Evolutionary conservation across 2,113 vertebrate species (phyloP), one percentile per base, ranked within the genome.

Genomic region (Poecile atricapillus): DNA sequence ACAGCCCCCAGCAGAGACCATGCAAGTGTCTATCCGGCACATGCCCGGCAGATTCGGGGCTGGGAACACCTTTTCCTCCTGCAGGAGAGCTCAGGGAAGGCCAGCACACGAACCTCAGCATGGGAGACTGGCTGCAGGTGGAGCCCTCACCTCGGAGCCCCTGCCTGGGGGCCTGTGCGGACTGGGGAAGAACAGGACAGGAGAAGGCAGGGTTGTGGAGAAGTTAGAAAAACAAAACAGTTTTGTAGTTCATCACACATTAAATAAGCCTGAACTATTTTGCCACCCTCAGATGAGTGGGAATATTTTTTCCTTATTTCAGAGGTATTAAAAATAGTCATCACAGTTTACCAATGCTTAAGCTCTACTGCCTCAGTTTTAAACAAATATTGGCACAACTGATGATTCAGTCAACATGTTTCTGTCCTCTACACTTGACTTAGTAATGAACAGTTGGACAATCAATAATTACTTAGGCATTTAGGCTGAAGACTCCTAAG

Each of bases 321-420:
- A 83, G 73, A 30, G 37, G 82, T 90, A 90, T 81, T 90, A 96
- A 97, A 97, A 96, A 95, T 87, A 95, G 94, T 68, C 70, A 80
- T 90, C 76, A 71, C 71, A 92, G 90, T 44, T 86, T 74, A 81
- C 50, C 59, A 69, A 27, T 55, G 78, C 74, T 74, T 89, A 44
- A 84, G 55, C 50, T 90, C 60, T 74, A 25, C 47, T 78, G 78
- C 79, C 43, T 83, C 0, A 0, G 39, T 55, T 88, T 70, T 13
- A 74, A 73, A 90, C 88, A 80, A 52, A 41, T 3, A 47, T 19
- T 74, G 93, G 63, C 63, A 92, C 68, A 83, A 82, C 46, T 22
- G 39, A 88, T 89, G 92, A 92, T 55, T 95, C 94, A 90, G 76
- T 80, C 79, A 92, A 90, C 41, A 12, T 27, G 44, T 30, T 86